Evolutionary conservation across 2,888 invertebrate species (phyloP), one percentile per base, ranked within the genome.

Genomic region (Polyommatus icarus): DNA sequence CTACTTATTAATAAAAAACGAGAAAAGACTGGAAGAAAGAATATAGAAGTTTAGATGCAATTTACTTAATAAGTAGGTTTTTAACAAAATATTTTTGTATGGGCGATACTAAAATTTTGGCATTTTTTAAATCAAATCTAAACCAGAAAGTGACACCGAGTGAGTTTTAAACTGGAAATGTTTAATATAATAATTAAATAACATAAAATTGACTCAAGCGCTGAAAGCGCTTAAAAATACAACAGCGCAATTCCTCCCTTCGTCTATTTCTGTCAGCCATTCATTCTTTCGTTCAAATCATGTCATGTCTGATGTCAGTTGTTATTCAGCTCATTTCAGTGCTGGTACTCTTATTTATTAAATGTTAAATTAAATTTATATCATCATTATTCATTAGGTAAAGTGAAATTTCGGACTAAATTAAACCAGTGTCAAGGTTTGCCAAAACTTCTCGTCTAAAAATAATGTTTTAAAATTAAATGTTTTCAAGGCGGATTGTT

Each of bases 201-300:
- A 20, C 59, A n/a, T 15, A 57, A 73, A 73, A 73, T 20, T 10
- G 6, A 77, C 59, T 32, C 59, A 77, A 89, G 89, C 90, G 89
- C 85, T 87, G 79, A 80, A 82, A 81, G 79, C 83, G 84, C 84
- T 88, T 76, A 76, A 75, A 54, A 29, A 76, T 76, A 76, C 78
- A 79, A 79, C 54, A 72, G 54, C 78, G 73, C 81, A 79, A 86
- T 86, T 86, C 91, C 88, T 86, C 90, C 91, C 91, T 87, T 87
- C 86, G 84, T 87, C 90, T 90, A 91, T 91, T 90, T 90, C 87
- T 89, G 90, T 90, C 88, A 89, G 85, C 90, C 91, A 90, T 91
- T 91, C 88, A 88, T 83, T 83, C 84, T 84, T 88, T 83, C 89
- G 88, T 90, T 89, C 89, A 89, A 88, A 77, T 77, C 77, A 77